Conservation (phyloP, 2,113 vertebrate species). For the Semnornis frantzii region DNA sequence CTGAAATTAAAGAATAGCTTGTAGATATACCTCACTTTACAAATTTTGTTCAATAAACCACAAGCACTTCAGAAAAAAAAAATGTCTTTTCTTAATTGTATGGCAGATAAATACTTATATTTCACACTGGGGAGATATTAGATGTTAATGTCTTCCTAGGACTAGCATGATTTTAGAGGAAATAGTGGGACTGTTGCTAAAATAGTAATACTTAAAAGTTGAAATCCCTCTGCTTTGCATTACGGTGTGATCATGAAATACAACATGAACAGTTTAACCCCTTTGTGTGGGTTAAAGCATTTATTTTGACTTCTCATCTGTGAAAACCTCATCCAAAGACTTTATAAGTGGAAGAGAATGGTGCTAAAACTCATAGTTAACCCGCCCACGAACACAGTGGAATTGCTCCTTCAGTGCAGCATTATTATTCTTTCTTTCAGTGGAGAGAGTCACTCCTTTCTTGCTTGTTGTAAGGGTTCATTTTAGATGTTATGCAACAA, state of each 20-base stretch:
- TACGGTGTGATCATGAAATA: background rate
- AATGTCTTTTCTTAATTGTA: background rate
- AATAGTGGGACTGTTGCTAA: background rate
- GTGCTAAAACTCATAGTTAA: background rate
- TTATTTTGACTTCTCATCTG: background rate
- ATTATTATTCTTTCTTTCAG: background rate
- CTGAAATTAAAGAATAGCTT: background rate
- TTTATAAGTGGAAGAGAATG: background rate
- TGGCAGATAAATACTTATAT: background rate
- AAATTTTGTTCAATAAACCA: background rate
- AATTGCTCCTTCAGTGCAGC: background rate
- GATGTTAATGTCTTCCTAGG: background rate
- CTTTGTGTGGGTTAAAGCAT: background rate
- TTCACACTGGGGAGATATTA: background rate
- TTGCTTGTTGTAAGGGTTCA: background rate
- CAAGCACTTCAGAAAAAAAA: background rate
- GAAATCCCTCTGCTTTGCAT: background rate
- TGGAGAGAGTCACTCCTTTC: background rate
- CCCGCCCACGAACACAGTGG: background rate
- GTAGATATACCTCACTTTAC: background rate
- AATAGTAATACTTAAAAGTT: background rate
- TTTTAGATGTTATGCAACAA: background rate
- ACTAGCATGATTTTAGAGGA: background rate
- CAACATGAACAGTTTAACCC: background rate
- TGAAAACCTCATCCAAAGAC: background rate